Base-by-base conservation (phyloP, 1,140 invertebrate genomes). In the Gonatopus flavifemur region DNA sequence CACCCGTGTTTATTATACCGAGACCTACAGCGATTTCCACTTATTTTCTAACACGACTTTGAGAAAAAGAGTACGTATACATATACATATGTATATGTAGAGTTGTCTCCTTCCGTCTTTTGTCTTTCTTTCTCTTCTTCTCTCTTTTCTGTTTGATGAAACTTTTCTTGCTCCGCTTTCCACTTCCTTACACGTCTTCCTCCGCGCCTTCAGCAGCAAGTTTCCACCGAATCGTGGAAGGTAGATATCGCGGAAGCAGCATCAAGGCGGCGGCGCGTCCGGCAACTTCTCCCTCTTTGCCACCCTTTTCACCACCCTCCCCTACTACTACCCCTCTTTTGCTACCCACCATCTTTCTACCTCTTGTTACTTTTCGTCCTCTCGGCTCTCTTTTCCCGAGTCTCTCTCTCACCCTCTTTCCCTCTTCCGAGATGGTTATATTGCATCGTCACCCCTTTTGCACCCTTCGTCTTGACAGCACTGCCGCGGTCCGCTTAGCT, bases 21-120 rank as follows among this genome's bases (percentile, higher is more conserved):
- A 36, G 49, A 57, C 48, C 54, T 64, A 66, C 62, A 66, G 39
- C 50, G 54, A 62, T 66, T 66, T 65, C 59, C 59, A 66, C 64
- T 66, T 65, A 66, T 49, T 55, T 59, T 49, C 44, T 38, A 39
- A 33, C 48, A 16, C n/a, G 44, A 61, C 33, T 56, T 52, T 13
- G 43, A 47, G 36, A 28, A 31, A n/a, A 50, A 40, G 25, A 59
- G n/a, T n/a, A n/a, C n/a, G n/a, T n/a, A n/a, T n/a, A n/a, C n/a
- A n/a, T n/a, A n/a, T n/a, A n/a, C n/a, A n/a, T n/a, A n/a, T n/a
- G n/a, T n/a, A n/a, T n/a, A n/a, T n/a, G n/a, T 22, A 48, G 43
- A 55, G 47, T 50, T 46, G 13, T n/a, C n/a, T n/a, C n/a, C n/a
- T n/a, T n/a, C 19, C 32, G 22, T 44, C 48, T 41, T 36, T 33